phyloP scores from a whole-genome alignment of 2,888 invertebrate species.

The Thecophora atra region DNA sequence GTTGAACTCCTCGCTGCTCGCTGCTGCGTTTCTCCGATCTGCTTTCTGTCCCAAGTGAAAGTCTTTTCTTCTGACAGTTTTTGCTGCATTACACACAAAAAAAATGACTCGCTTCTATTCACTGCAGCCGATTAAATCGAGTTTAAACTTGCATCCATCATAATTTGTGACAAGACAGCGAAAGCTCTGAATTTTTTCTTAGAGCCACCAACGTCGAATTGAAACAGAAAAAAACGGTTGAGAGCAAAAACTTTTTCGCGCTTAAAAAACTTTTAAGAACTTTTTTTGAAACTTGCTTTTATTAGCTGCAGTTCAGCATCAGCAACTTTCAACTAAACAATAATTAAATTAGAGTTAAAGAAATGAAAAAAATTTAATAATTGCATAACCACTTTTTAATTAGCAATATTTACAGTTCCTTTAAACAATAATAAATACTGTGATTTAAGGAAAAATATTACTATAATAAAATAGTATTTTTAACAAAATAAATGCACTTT shows the following conservation, averaged over 20 bases:
- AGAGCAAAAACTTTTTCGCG: too few relatives aligned
- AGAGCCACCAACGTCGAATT: neutral
- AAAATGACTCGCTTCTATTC: neutral
- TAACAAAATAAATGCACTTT: too few relatives aligned
- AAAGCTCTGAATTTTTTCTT: conserved; percentile 3
- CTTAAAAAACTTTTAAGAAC: too few relatives aligned
- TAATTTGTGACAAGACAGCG: conserved; percentile 38
- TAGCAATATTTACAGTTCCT: too few relatives aligned
- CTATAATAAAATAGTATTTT: too few relatives aligned
- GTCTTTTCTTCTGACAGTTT: neutral
- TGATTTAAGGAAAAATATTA: too few relatives aligned
- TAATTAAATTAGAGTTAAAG: too few relatives aligned
- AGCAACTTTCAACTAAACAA: neutral
- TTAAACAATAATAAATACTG: too few relatives aligned
- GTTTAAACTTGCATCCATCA: conserved; percentile 48
- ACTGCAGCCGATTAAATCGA: conserved; percentile 44
- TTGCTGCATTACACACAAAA: neutral
- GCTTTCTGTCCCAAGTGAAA: neutral
- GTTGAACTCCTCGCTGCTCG: too few relatives aligned
- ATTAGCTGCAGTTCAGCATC: neutral
- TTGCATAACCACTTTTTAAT: too few relatives aligned
- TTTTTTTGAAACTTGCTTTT: neutral
- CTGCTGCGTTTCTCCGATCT: neutral
- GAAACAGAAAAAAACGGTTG: too few relatives aligned
- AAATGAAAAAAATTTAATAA: too few relatives aligned